Conservation (phyloP, 1,140 invertebrate genomes). For the Drosophila novamexicana region DNA sequence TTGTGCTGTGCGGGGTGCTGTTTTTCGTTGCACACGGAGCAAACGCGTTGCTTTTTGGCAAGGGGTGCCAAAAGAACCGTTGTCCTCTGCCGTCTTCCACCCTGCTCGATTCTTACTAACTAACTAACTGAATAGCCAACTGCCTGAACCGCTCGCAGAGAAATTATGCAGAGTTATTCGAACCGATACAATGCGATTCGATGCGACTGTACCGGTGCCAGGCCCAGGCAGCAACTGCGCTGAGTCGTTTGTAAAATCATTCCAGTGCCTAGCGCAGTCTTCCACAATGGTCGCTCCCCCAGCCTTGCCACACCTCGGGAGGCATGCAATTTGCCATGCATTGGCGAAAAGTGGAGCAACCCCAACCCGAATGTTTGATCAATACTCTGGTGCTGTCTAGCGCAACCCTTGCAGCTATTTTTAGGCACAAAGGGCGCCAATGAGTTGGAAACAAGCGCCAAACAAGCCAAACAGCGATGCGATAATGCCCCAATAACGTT, state of each 20-base stretch:
- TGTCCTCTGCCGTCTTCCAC: constrained; percentile 64
- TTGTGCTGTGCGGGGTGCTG: constrained; percentile 8
- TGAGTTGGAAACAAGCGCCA: constrained; percentile 40
- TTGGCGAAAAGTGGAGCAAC: constrained; percentile 11
- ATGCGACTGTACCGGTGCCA: constrained; percentile 53
- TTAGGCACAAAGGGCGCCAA: constrained; percentile 45
- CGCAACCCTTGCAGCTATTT: constrained; percentile 58
- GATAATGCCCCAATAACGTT: constrained; percentile 57
- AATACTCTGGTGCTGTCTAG: constrained; percentile 45
- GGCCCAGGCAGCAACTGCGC: constrained; percentile 38
- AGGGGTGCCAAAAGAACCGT: constrained; percentile 77
- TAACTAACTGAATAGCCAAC: constrained; percentile 56
- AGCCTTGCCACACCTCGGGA: neutral
- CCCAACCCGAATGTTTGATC: constrained; percentile 62
- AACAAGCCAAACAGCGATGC: constrained; percentile 49
- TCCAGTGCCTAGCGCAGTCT: constrained; percentile 32
- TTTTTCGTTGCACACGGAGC: constrained; percentile 75
- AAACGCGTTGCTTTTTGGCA: constrained; percentile 81
- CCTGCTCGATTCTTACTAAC: constrained; percentile 70
- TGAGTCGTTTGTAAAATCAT: constrained; percentile 35
- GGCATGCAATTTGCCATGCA: constrained; percentile 6
- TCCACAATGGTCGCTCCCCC: too few relatives aligned
- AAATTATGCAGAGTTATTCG: constrained; percentile 37
- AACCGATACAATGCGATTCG: neutral
- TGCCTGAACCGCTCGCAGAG: constrained; percentile 14